Evolutionary conservation across 2,888 invertebrate genomes (phyloP), one percentile per base, ranked within the genome.

Genomic region (Drosophila subsilvestris): DNA sequence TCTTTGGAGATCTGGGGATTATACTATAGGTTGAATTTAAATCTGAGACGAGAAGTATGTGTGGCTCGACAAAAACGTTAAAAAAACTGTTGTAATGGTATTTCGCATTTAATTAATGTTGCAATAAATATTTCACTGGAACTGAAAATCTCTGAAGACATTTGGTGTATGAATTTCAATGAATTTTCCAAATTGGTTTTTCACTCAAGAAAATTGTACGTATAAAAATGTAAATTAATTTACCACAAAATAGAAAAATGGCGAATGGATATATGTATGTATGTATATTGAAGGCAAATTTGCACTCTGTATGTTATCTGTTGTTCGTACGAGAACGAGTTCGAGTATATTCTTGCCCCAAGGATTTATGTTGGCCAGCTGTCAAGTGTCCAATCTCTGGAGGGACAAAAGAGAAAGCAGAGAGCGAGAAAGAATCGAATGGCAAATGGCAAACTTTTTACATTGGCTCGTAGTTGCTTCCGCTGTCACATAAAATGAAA

Each of bases 401-500:
- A 48, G 48, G 22, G 37, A 32, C n/a, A 37, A 12, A 1, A 44
- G 27, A 2, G 17, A 2, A 14, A n/a, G 37, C 37, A n/a, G 1
- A 27, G 9, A 7, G 27, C 27, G 5, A 25, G 25, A 6, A 27
- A 27, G 14, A 37, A 37, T 7, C 10, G 32, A 49, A 49, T 32
- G 29, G 32, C 10, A 44, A 62, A 63, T 44, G 63, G 54, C 18
- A 54, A 66, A 54, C 32, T 66, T 49, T 54, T 32, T 37, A 42
- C 67, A 66, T 66, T 67, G n/a, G n/a, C 54, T 32, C 32, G 14
- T 32, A 67, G 54, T 66, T 67, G 48, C 55, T 44, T 66, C 14
- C 43, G 42, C 54, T 67, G 68, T 67, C 68, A 67, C 68, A 66
- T 66, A 55, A 67, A 66, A 55, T 66, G 10, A 67, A 67, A 66